Evolutionary conservation across 2,888 invertebrate species (phyloP).

Genomic region (Lochmaea capreae): DNA sequence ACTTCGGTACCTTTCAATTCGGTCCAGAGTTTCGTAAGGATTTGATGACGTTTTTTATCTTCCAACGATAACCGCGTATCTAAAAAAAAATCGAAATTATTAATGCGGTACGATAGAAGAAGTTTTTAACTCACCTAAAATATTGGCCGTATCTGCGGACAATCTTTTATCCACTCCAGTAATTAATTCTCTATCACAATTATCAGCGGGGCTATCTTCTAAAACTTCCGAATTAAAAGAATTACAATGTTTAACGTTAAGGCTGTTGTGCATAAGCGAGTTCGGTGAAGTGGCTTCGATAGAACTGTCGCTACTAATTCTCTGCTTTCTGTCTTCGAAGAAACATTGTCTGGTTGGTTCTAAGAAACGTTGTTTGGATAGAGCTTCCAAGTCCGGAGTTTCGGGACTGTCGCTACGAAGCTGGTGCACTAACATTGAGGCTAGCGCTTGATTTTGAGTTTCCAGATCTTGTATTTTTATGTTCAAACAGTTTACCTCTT

Average conservation of each 20-base stretch:
- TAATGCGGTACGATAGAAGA: not conserved
- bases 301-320: slow-evolving; percentile 30
- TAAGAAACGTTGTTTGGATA: slow-evolving; percentile 40
- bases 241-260: slow-evolving; percentile 63
- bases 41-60: slow-evolving; percentile 74
- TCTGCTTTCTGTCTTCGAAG: slow-evolving; percentile 33
- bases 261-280: slow-evolving; percentile 54
- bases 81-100: slow-evolving; percentile 38
- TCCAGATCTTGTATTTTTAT: slow-evolving; percentile 82
- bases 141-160: slow-evolving; percentile 59
- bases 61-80: slow-evolving; percentile 72
- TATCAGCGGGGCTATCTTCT: slow-evolving; percentile 52
- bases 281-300: slow-evolving; percentile 45
- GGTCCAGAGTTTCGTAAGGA: slow-evolving; percentile 74
- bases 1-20: slow-evolving; percentile 75
- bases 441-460: slow-evolving; percentile 80
- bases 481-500: slow-evolving; percentile 80
- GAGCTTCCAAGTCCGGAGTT: slow-evolving; percentile 42
- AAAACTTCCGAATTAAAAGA: slow-evolving; percentile 64
- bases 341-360: slow-evolving; percentile 19
- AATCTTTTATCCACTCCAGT: slow-evolving; percentile 59
- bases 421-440: slow-evolving; percentile 76
- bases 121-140: slow-evolving; percentile 54
- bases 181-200: slow-evolving; percentile 51
- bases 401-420: slow-evolving; percentile 64